Conservation (phyloP, 2,888 invertebrate genomes). For the Andrena bicolor region DNA sequence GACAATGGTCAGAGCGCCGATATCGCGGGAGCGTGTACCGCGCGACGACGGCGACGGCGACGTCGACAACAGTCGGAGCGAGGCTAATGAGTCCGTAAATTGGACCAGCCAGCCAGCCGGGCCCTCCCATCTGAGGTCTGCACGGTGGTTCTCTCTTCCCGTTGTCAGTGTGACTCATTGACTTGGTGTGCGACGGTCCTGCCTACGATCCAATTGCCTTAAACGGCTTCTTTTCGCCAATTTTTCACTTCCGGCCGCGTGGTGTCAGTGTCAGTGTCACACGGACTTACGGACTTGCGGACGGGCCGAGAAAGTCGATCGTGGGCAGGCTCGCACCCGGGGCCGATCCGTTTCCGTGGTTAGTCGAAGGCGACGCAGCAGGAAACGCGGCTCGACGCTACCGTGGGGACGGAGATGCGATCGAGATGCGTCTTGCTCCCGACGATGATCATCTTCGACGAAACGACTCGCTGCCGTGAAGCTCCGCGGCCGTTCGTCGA, state of each 20-base stretch:
- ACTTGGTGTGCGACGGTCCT: slow-evolving; percentile 64
- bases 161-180: slow-evolving; percentile 73
- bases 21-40: slow-evolving; percentile 17
- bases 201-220: slow-evolving; percentile 47
- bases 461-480: background rate
- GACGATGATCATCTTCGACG: background rate
- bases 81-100: slow-evolving; percentile 83
- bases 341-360: background rate
- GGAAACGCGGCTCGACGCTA: background rate
- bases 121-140: slow-evolving; percentile 74
- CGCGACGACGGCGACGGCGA: slow-evolving; percentile 62
- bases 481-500: background rate
- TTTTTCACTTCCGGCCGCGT: slow-evolving; percentile 27
- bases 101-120: slow-evolving; percentile 75
- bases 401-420: background rate
- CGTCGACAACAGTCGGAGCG: slow-evolving; percentile 70
- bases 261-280: slow-evolving; percentile 51
- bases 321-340: background rate
- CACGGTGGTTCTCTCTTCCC: slow-evolving; percentile 72
- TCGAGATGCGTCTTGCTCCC: background rate
- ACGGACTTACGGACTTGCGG: slow-evolving; percentile 9
- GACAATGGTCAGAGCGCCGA: slow-evolving; percentile 43
- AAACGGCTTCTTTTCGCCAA: slow-evolving; percentile 35
- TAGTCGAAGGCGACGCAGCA: background rate
- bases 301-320: background rate